phyloP scores from a whole-genome alignment of 2,113 vertebrate genomes.

The Thalassarche chlororhynchos region DNA sequence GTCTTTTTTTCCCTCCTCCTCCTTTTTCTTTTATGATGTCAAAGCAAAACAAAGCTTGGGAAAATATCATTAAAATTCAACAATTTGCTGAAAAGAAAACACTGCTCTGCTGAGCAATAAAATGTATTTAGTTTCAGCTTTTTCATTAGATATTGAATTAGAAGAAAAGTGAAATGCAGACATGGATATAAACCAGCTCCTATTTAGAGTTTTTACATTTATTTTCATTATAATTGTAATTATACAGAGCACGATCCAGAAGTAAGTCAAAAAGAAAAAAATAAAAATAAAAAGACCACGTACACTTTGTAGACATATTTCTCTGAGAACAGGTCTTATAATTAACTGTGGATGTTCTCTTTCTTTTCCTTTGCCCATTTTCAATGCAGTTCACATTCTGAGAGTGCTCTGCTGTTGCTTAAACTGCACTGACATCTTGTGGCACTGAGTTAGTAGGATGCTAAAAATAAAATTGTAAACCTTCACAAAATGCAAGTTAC shows the following conservation, averaged over 20 bases:
- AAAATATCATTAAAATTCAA: slow-evolving; percentile 61
- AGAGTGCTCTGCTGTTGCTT: slow-evolving; percentile 52
- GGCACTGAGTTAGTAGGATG: slow-evolving; percentile 43
- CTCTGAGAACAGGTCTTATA: neutral
- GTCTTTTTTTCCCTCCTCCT: neutral
- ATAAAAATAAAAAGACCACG: neutral
- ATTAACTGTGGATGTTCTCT: neutral
- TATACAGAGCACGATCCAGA: neutral
- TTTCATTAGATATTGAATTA: slow-evolving; percentile 28
- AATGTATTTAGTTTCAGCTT: neutral
- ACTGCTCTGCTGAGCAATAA: slow-evolving; percentile 28
- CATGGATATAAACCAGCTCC: neutral
- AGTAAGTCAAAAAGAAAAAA: neutral
- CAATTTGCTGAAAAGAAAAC: slow-evolving; percentile 52
- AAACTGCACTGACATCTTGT: slow-evolving; percentile 84
- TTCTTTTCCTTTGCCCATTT: neutral
- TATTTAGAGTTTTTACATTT: neutral
- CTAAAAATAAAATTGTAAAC: neutral
- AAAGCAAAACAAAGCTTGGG: slow-evolving; percentile 36
- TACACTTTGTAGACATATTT: neutral
- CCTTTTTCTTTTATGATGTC: slow-evolving; percentile 23
- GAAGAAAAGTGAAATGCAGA: neutral
- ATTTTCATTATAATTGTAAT: neutral
- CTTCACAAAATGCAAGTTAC: neutral
- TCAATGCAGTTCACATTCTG: neutral